Evolutionary conservation across 2,888 invertebrate genomes (phyloP), one percentile per base, ranked within the genome.

Genomic region (Anarsia innoxiella): DNA sequence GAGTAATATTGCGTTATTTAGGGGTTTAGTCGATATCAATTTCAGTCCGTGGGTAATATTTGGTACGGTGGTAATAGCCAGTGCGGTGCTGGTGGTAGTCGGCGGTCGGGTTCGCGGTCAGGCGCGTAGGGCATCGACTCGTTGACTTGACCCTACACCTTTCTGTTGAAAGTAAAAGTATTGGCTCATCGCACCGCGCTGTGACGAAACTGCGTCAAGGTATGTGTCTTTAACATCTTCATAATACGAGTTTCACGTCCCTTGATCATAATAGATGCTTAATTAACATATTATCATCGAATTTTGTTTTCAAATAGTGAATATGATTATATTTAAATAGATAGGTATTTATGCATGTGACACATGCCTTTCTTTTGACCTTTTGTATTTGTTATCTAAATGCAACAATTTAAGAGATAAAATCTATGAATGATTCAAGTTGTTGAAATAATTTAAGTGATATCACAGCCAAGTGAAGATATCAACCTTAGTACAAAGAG

Each of bases 1-100:
- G 36, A 60, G 63, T 58, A 74, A 79, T 73, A 57, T 74, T 47
- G 59, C 62, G 32, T 53, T 67, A 59, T 49, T 77, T 55, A 59
- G 49, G 40, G 56, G 68, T 71, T 62, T 80, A 59, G 47, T 61
- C 48, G 53, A 63, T 61, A 56, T 59, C 56, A 55, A 63, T 50
- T 51, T 51, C 46, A 54, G 56, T 57, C 66, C 55, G 53, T 59
- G 66, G 59, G 46, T 55, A 52, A 51, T 61, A 47, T 40, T 67
- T 46, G 56, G 62, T 61, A 59, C 57, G 57, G 41, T 67, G 48
- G 47, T 66, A 42, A 39, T 64, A 41, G 43, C 65, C 49, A 51
- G 61, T 53, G 49, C 56, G 32, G 47, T 58, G 36, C 48, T 48
- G 44, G 44, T 49, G 53, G 53, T 48, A 64, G 30, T 40, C 36